Base-by-base conservation (phyloP, 2,888 invertebrate genomes). In the Mactromeris polynyma region DNA sequence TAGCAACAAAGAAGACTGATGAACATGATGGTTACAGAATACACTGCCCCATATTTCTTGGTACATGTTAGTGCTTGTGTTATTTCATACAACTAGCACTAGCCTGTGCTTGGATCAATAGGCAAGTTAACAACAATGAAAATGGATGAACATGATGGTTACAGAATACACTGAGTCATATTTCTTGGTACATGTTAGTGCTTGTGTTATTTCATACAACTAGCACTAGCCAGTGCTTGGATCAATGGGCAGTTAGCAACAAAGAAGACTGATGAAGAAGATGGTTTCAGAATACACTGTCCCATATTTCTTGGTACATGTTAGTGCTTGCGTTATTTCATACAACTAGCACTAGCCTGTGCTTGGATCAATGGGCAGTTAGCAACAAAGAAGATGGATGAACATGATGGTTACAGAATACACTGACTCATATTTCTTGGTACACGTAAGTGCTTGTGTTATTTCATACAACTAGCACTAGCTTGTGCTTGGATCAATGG, bases 121-220 rank as follows among this genome's bases (percentile, higher is more conserved):
- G 19, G 21, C 54, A 54, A n/a, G 9, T 54, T 17, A 19, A 21
- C 9, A 54, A 54, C 54, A 54, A 17, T 7, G 42, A 42, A 4
- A 11, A 6, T 54, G 19, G 17, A 54, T 6, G 14, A 54, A 3
- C 14, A 21, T 17, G 17, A 17, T 54, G 9, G 54, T 21, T 58
- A 19, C n/a, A 58, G n/a, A n/a, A 58, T n/a, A 58, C 58, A 58
- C 58, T 58, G 58, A 21, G 17, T 58, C 58, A 58, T n/a, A 58
- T 58, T 58, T 58, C 58, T 58, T 58, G 58, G 58, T 58, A 58
- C 58, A n/a, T 58, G 58, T n/a, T 58, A n/a, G 58, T n/a, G 58
- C 58, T 58, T 58, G 58, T 58, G 58, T 58, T 0, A n/a, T 4
- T n/a, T 42, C 4, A 58, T 58, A 58, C 58, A 58, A 58, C 58